Base-by-base conservation (phyloP, 1,140 invertebrate species). In the Lerema accius region DNA sequence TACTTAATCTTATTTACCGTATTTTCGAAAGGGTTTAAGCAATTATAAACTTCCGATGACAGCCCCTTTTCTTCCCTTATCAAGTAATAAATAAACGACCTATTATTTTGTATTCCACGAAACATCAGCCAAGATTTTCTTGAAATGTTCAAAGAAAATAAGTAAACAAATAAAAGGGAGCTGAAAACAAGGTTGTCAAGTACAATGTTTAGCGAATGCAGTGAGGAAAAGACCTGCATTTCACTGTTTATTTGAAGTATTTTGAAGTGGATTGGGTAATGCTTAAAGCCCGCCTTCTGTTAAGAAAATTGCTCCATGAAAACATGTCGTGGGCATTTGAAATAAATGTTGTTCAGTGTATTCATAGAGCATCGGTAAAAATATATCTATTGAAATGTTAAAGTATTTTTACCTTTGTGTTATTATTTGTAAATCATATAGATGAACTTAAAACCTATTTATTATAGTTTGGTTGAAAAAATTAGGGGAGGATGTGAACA, bases 231-330 rank as follows among this genome's bases (percentile, higher is more conserved):
- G 26, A 50, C 32, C 32, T 37, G 28, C 28, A 50, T 37, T 50
- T 50, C 17, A 50, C 48, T 37, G 48, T 49, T 48, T 48, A 23
- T 49, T 32, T 32, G 28, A 32, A 32, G 46, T 49, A 35, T 35
- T 32, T 35, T 50, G 28, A 50, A 50, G 48, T 50, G 48, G 32
- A 50, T 28, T 32, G 15, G 28, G 28, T 37, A 37, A 50, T 26
- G 28, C 7, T 37, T 14, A 37, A 37, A 37, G 48, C 15, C 48
- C 26, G 32, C 10, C 13, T 37, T 50, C 28, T 50, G 48, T 13
- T 14, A 15, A 50, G 48, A 32, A 37, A 50, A 50, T 50, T 50
- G 48, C 37, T 50, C 15, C 15, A 11, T 32, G 14, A 49, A 49
- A 49, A 6, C 23, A 32, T 32, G 3, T 4, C n/a, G n/a, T n/a